Conservation (phyloP, 2,113 vertebrate species). For the Colaptes auratus region DNA sequence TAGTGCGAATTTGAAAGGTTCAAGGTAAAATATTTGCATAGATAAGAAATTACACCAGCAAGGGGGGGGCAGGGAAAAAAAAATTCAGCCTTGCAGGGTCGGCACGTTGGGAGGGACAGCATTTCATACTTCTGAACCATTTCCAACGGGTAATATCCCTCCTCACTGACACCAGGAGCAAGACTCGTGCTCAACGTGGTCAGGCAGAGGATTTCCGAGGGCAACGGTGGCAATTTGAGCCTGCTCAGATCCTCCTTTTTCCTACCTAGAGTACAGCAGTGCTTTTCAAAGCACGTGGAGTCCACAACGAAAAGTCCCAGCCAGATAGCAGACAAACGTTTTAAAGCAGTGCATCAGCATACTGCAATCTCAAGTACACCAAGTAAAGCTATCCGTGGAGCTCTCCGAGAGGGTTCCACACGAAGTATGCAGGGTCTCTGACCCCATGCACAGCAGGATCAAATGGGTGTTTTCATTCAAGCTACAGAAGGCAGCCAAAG, state of each 20-base stretch:
- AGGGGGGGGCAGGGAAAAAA: background rate
- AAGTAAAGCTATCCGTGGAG: background rate
- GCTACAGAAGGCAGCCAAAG: background rate
- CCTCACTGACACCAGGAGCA: background rate
- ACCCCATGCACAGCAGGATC: fast-evolving
- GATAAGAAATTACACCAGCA: fast-evolving
- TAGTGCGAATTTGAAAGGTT: background rate
- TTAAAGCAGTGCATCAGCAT: background rate
- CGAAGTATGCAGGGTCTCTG: background rate
- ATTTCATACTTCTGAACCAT: slow-evolving; percentile 7
- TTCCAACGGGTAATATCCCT: slow-evolving; percentile 22
- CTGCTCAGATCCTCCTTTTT: background rate
- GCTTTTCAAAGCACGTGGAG: background rate
- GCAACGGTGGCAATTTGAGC: background rate
- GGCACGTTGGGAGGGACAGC: background rate
- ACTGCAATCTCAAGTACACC: background rate
- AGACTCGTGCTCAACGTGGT: background rate
- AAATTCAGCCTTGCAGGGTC: background rate
- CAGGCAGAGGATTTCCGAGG: slow-evolving; percentile 1
- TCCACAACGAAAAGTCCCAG: background rate
- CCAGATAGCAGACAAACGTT: background rate
- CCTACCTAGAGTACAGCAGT: background rate
- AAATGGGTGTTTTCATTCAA: background rate
- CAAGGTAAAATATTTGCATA: background rate
- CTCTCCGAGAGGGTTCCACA: background rate